These are phyloP conservation scores for Dione vanillae DNA, from an alignment of 2,888 invertebrate species.

Conservation along the genomic window DNA sequence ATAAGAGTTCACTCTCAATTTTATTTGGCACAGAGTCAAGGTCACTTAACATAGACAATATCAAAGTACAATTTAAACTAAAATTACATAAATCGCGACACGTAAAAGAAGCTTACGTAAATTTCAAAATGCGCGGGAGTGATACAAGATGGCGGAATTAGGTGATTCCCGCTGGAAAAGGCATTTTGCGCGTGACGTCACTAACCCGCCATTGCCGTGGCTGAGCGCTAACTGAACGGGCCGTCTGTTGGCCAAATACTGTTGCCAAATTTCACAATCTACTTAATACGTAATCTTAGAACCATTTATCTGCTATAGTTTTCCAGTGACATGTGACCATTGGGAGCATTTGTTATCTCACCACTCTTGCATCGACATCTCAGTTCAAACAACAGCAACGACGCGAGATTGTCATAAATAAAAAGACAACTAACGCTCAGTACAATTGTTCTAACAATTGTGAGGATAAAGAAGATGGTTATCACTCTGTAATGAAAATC, in stretches of 20 bases:
- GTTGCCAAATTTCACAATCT: conserved; percentile 78
- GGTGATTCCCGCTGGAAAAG: conserved; percentile 62
- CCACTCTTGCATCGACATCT: not conserved
- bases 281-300: conserved; percentile 48
- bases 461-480: not conserved
- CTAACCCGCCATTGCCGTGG: conserved; percentile 52
- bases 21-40: conserved; percentile 48
- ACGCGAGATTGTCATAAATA: not conserved
- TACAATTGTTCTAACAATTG: not conserved
- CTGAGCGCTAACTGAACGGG: conserved; percentile 56
- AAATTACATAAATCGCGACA: conserved; percentile 32
- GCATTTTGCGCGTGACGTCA: conserved; percentile 62
- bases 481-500: not conserved
- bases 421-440: not conserved
- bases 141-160: conserved; percentile 43
- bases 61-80: conserved; percentile 41
- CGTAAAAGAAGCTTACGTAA: conserved; percentile 46
- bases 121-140: conserved; percentile 39
- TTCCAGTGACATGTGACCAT: conserved; percentile 38
- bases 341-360: conserved; percentile 14
- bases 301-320: conserved; percentile 46
- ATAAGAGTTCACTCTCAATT: conserved; percentile 48
- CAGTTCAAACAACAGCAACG: not conserved
- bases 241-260: conserved; percentile 62
- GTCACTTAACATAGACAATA: conserved; percentile 46